These are phyloP conservation scores for Agrochola litura DNA, from an alignment of 2,888 invertebrate genomes.

Conservation along the genomic window DNA sequence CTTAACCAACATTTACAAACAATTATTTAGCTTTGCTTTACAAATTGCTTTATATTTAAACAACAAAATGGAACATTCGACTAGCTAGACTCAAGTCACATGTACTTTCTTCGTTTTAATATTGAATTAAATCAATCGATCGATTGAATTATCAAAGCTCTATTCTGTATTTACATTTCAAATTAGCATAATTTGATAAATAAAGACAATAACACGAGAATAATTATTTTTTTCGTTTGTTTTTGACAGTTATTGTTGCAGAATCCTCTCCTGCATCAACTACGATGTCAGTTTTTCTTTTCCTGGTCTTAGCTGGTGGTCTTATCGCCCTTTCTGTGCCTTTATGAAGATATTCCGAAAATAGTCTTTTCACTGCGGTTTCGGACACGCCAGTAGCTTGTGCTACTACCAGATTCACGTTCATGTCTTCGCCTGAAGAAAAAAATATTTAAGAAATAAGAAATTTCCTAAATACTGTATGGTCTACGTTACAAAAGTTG, in stretches of 20 bases:
- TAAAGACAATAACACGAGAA: background rate
- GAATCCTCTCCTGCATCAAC: background rate
- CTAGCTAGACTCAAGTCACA: background rate
- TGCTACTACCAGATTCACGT: slow-evolving; percentile 21
- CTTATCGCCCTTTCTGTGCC: slow-evolving; percentile 22
- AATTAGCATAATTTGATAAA: background rate
- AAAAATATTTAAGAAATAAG: no score
- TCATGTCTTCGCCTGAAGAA: slow-evolving; percentile 31
- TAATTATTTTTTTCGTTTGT: background rate
- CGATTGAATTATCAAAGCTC: background rate
- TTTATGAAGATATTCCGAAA: background rate
- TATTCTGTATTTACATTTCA: background rate
- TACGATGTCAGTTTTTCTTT: slow-evolving; percentile 9
- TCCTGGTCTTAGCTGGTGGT: background rate
- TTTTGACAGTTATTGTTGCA: background rate
- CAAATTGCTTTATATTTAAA: background rate
- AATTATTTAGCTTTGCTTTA: no score
- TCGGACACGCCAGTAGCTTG: slow-evolving; percentile 32
- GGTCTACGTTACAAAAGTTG: no score
- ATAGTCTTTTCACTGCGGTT: background rate
- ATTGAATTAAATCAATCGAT: background rate
- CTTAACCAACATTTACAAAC: background rate
- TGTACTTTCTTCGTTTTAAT: background rate
- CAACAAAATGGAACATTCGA: background rate
- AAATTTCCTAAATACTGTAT: background rate